Conservation (phyloP, 2,888 invertebrate genomes). For the Odontocolon sp. region DNA sequence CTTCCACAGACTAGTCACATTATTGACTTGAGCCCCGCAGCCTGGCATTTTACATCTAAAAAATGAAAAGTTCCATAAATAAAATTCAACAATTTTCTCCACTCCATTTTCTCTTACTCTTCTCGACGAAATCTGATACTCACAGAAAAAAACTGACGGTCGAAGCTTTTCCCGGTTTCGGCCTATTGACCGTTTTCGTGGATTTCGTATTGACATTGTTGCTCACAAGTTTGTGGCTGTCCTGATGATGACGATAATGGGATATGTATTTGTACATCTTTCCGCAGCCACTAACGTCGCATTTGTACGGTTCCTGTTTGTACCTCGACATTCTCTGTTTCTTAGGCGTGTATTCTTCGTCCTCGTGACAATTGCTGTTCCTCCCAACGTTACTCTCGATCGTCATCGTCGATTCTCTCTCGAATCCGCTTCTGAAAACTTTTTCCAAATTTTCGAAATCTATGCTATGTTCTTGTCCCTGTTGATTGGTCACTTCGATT, state of each 20-base stretch:
- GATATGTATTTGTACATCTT: conserved; percentile 80
- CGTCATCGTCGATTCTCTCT: conserved; percentile 68
- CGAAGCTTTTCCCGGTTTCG: conserved; percentile 76
- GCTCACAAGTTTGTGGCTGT: conserved; percentile 76
- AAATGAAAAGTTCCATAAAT: not conserved
- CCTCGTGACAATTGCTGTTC: conserved; percentile 74
- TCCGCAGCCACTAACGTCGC: conserved; percentile 77
- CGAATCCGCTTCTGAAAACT: conserved; percentile 73
- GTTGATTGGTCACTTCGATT: conserved; percentile 64
- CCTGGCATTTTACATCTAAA: conserved; percentile 78
- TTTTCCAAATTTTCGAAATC: conserved; percentile 77
- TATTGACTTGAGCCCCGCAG: conserved; percentile 77
- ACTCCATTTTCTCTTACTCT: too few species aligned
- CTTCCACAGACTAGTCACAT: conserved; percentile 77
- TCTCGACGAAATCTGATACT: conserved; percentile 65
- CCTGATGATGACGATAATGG: conserved; percentile 79
- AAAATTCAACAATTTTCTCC: too few species aligned
- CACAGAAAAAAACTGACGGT: conserved; percentile 79
- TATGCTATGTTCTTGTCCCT: conserved; percentile 74
- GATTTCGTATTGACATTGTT: conserved; percentile 69
- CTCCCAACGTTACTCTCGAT: conserved; percentile 65
- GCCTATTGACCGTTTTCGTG: conserved; percentile 66
- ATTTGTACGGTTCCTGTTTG: conserved; percentile 79
- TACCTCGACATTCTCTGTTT: conserved; percentile 79
- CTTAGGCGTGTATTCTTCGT: conserved; percentile 79